Base-by-base conservation (phyloP, 2,888 invertebrate genomes). In the Diploptera punctata region DNA sequence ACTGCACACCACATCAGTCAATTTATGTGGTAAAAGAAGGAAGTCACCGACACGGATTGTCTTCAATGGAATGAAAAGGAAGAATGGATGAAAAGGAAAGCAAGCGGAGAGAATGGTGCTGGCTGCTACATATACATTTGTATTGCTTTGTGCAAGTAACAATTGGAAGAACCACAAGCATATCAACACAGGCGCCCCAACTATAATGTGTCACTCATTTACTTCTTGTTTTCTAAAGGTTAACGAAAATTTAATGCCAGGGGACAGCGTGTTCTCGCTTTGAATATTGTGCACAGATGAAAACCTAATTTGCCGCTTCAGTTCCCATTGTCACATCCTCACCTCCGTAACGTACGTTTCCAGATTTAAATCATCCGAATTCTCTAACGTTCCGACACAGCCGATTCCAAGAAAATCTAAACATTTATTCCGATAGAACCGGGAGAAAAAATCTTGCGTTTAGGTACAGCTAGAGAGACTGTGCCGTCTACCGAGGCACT, bases 31-130 rank as follows among this genome's bases (percentile, higher is more conserved):
- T 57, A 67, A 71, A 72, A 68, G 44, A 62, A 68, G 72, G 72
- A 68, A 68, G 72, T 68, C 52, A 61, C 52, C 61, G 72, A 47
- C 52, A 68, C 72, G 47, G 38, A 72, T 72, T 61, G 62, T 68
- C 52, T 61, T 62, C 44, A 65, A 65, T 65, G 43, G 65, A 65
- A 61, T 57, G 61, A 72, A 68, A 65, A 61, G 68, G 61, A 72
- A 68, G 68, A 72, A 68, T 57, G 57, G 57, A 57, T 57, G 57
- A 57, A 57, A 57, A 29, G 26, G 57, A 57, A 57, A 57, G 54
- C 57, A 29, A 4, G 52, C 1, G 52, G 52, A 13, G 52, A 24
- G 52, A 52, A 52, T 52, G 24, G 24, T 21, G 9, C 24, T n/a
- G 57, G 10, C 26, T 57, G 57, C 57, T 29, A 57, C 57, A 57